phyloP scores from a whole-genome alignment of 1,140 invertebrate species.

The Caenorhabditis elegans region DNA sequence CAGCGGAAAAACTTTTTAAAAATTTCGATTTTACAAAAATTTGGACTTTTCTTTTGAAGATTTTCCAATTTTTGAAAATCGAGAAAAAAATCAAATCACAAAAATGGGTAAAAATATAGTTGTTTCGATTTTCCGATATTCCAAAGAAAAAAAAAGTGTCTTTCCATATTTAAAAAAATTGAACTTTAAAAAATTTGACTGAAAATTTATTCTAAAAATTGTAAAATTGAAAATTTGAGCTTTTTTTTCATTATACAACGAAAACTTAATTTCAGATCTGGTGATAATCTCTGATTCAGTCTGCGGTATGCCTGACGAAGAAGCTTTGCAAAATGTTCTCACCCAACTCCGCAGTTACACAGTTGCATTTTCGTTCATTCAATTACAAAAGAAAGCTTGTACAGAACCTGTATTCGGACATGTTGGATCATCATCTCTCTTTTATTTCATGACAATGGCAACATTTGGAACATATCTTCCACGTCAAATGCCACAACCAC shows the following conservation, averaged over 20 bases:
- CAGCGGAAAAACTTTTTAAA: no score
- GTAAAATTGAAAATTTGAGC: no score
- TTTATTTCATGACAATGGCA: conserved; percentile 78
- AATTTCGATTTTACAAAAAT: no score
- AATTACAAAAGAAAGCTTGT: conserved; percentile 41
- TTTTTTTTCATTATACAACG: no score
- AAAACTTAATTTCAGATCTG: conserved; percentile 69
- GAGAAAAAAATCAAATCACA: no score
- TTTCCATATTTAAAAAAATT: not conserved
- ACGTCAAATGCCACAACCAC: conserved; percentile 67
- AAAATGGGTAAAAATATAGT: no score
- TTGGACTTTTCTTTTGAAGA: no score
- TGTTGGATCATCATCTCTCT: conserved; percentile 76
- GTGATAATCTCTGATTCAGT: conserved; percentile 81
- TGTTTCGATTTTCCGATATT: no score
- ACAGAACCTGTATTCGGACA: conserved; percentile 69
- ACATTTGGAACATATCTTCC: conserved; percentile 77
- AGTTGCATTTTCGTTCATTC: conserved; percentile 78
- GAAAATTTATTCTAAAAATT: no score
- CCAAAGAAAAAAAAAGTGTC: no score
- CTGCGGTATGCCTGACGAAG: conserved; percentile 77
- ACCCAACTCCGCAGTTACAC: conserved; percentile 77
- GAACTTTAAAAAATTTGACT: no score
- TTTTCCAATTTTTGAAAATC: no score
- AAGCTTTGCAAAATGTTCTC: conserved; percentile 76